These are phyloP conservation scores for Oxycera nigricornis DNA, from an alignment of 2,888 invertebrate species.

Conservation along the genomic window DNA sequence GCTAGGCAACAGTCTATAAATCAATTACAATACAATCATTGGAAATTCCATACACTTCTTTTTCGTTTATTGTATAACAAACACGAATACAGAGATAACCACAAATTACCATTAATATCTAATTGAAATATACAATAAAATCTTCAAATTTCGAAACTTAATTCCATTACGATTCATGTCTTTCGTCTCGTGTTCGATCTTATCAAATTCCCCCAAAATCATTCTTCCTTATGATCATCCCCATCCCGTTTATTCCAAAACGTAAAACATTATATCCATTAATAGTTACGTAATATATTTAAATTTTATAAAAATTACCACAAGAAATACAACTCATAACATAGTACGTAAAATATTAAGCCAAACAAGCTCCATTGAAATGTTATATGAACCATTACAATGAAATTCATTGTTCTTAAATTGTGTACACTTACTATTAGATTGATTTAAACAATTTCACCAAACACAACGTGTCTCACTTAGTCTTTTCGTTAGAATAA, in stretches of 20 bases:
- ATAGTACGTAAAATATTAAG: constrained; percentile 5
- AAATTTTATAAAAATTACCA: constrained; percentile 4
- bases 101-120: constrained; percentile 17
- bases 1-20: too few relatives aligned
- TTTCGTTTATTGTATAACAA: constrained; percentile 33
- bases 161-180: neutral
- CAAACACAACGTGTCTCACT: neutral
- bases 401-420: too few relatives aligned
- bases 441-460: too few relatives aligned
- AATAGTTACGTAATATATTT: neutral
- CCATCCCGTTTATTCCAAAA: neutral
- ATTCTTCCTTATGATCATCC: neutral
- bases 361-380: neutral
- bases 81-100: constrained; percentile 33
- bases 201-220: constrained; percentile 16
- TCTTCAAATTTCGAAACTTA: constrained; percentile 7
- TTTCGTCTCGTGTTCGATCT: neutral
- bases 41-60: constrained; percentile 29
- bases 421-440: too few relatives aligned
- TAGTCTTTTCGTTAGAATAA: constrained; percentile 2
- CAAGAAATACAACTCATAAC: constrained; percentile 21
- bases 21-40: too few relatives aligned
- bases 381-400: too few relatives aligned
- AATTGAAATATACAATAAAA: constrained; percentile 21
- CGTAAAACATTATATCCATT: neutral